Base-by-base conservation (phyloP, 1,140 invertebrate genomes). In the Batillaria attramentaria region DNA sequence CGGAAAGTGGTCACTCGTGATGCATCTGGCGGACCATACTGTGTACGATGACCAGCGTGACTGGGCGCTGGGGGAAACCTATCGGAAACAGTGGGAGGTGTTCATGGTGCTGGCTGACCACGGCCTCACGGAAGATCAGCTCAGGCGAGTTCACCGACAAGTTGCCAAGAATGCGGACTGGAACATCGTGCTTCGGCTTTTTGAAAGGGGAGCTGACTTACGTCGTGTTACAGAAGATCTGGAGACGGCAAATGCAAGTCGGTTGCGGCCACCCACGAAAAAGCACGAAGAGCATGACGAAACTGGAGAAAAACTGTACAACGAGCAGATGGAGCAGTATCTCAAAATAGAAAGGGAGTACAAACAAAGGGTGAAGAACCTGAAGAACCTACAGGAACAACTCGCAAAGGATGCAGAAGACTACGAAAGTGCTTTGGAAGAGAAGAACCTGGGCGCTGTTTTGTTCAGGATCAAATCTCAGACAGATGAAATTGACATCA, bases 51-150 rank as follows among this genome's bases (percentile, higher is more conserved):
- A 69, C 35, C 66, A 69, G 66, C 66, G 66, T 18, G 31, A 31
- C 66, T 69, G 66, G 66, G 66, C 39, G 16, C 3, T 69, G 66
- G 13, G 18, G 37, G 66, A 69, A 28, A 41, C 66, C 8, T 69
- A 20, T 41, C 16, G 43, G 37, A 41, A 69, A n/a, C 66, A 69
- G 66, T 69, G 66, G 66, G 37, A 41, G 2, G 66, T 69, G 20
- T 69, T 37, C 66, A n/a, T 69, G 39, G 20, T 69, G 66, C 39
- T 69, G 37, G 66, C 66, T 42, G 66, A 69, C 66, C 66, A 69
- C 35, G 66, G 66, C 37, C 35, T 69, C 2, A 42, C 35, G 18
- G 3, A 4, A n/a, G 31, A 16, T 6, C 37, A 69, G 39, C 66
- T 37, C 20, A 69, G 41, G 66, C 39, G 35, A 18, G 66, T 35